Evolutionary conservation across 2,888 invertebrate species (phyloP), one percentile per base, ranked within the genome.

Genomic region (Scrobipalpa atriplicella): DNA sequence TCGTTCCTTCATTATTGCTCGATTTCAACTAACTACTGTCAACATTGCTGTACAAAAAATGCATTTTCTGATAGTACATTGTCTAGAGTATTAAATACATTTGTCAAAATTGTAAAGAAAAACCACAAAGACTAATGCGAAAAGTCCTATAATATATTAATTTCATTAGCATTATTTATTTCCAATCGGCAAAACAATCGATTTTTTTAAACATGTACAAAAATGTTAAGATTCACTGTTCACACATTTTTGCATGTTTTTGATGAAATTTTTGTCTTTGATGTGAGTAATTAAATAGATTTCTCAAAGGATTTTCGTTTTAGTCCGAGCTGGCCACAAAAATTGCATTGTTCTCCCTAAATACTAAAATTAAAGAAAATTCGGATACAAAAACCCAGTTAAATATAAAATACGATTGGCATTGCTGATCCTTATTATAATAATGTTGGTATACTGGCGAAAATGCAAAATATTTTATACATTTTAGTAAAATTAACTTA

Each of bases 1-100:
- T 77, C 76, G 74, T 74, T 76, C 72, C 69, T 72, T 64, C 66
- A 72, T 77, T 78, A 78, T 77, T 78, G 77, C 78, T 78, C 70
- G 70, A 72, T 72, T 73, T 66, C 67, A 66, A 68, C 70, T 67
- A 60, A 66, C 67, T 66, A 68, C 19, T 16, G 6, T 19, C 19
- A 38, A 64, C 41, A 56, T 10, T 19, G 19, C 41, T 36, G 47
- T 52, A 62, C 39, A 47, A 62, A 51, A 51, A 29, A 29, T 63
- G 52, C 63, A 52, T 63, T 63, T 16, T 58, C 38, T 58, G 54
- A 21, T 56, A 56, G 54, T 58, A 19, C 21, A 43, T 43, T 62
- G 43, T 62, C 47, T 58, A 38, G n/a, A n/a, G 11, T 8, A 2
- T 58, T 58, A 58, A 36, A 5, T 56, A 16, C 47, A 47, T 47